phyloP scores from a whole-genome alignment of 2,113 vertebrate species.

The Thymallus thymallus region DNA sequence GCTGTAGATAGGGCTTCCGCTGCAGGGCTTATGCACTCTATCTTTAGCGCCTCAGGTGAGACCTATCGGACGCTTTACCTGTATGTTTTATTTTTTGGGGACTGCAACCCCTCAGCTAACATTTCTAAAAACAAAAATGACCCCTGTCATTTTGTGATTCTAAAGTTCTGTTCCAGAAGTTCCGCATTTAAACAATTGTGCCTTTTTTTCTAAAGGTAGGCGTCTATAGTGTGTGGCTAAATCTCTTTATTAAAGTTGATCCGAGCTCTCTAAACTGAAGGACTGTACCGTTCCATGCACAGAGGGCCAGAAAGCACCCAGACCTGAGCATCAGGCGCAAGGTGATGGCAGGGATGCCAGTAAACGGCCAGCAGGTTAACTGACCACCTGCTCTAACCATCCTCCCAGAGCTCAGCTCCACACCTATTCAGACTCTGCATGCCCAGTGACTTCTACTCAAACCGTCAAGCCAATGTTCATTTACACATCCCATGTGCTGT shows the following conservation, averaged over 20 bases:
- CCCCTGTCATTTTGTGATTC: background rate
- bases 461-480: conserved; percentile 8
- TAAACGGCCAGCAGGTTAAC: conserved; percentile 79
- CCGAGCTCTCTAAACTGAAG: conserved; percentile 6
- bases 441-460: conserved; percentile 6
- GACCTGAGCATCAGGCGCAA: conserved; percentile 80
- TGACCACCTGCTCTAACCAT: conserved; percentile 13
- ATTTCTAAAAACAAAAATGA: background rate
- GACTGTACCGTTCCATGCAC: conserved; percentile 64
- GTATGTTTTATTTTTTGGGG: background rate
- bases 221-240: background rate
- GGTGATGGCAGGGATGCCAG: conserved; percentile 73
- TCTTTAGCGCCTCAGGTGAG: conserved; percentile 52
- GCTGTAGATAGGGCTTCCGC: conserved; percentile 37
- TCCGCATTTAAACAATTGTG: conserved; percentile 18
- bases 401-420: conserved; percentile 2
- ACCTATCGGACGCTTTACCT: background rate
- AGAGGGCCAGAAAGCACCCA: conserved; percentile 81
- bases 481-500: background rate
- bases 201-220: conserved; percentile 13
- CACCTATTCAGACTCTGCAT: conserved; percentile 41
- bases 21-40: conserved; percentile 31
- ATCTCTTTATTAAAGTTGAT: background rate
- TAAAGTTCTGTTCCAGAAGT: conserved; percentile 27
- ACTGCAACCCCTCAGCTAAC: no score